Evolutionary conservation across 2,888 invertebrate species (phyloP), one percentile per base, ranked within the genome.

Genomic region (Deilephila elpenor): DNA sequence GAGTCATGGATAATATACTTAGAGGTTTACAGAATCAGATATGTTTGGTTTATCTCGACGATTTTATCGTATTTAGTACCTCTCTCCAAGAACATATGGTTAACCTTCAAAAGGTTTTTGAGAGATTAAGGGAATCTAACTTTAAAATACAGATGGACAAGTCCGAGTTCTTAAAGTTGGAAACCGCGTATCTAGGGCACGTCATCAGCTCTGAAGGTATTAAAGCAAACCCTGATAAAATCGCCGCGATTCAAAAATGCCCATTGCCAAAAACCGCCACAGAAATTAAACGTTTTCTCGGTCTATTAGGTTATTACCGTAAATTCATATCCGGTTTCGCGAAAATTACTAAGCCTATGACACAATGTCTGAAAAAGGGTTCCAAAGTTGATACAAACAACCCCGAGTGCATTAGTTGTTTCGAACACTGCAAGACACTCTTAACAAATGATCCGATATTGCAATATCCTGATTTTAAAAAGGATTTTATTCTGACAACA

Each of bases 91-190:
- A 61, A 62, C 71, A 44, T 67, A 73, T 53, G 61, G 19, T 53
- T 2, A 73, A 73, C 14, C 29, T 71, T 0, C 67, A 70, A 71
- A 71, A 51, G 44, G 73, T 73, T 1, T 73, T 73, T 11, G 8
- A 64, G 29, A 75, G 37, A 70, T 56, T 75, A 14, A 19, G 75
- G 6, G 73, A 75, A 37, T 75, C 75, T 20, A 73, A 75, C 59
- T 62, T 62, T 20, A 62, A 62, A 62, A 62, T 62, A 19, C 32
- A 62, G 17, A 17, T 62, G 34, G 5, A 62, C 25, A 32, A 14
- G 25, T 25, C 25, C 25, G 25, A 25, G 25, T 25, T 25, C 1
- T 25, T 25, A 25, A 25, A 25, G 25, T 32, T 62, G 34, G 32
- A 62, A 32, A 62, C 62, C 6, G 11, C 62, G 6, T 62, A 62